phyloP scores from a whole-genome alignment of 2,113 vertebrate genomes.

The Catharus fuscescens region DNA sequence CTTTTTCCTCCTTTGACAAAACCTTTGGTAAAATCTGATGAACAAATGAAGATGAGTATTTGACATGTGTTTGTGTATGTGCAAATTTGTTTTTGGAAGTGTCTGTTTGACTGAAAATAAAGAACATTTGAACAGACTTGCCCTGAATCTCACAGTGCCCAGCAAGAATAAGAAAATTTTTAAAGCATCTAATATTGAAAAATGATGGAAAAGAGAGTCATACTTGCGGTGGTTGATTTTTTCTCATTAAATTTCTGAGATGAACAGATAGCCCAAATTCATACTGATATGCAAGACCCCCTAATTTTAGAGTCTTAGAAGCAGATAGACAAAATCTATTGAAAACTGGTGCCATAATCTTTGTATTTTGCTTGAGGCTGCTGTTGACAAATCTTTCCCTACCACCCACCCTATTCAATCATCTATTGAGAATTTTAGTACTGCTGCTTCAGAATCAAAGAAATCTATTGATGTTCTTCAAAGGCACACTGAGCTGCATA shows the following conservation, averaged over 20 bases:
- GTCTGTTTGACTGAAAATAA: background rate
- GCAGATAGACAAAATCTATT: slow-evolving; percentile 47
- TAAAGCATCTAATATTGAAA: slow-evolving; percentile 2
- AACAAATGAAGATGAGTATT: slow-evolving; percentile 29
- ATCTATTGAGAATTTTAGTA: slow-evolving; percentile 38
- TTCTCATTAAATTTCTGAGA: background rate
- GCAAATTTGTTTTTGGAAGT: background rate
- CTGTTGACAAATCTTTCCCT: background rate
- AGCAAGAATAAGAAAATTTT: background rate
- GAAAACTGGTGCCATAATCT: slow-evolving; percentile 20
- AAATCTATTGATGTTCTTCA: slow-evolving; percentile 25
- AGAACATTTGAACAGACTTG: background rate
- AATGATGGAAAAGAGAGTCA: background rate
- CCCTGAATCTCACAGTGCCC: background rate
- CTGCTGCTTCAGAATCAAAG: slow-evolving; percentile 22
- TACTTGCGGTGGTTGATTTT: background rate
- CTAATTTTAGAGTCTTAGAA: background rate
- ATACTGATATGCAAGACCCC: background rate
- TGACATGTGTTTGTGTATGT: background rate
- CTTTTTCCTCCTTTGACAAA: slow-evolving; percentile 36
- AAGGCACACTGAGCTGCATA: background rate
- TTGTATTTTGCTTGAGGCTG: slow-evolving; percentile 30
- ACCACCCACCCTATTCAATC: background rate
- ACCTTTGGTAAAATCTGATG: background rate
- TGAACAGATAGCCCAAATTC: background rate